Base-by-base conservation (phyloP, 2,888 invertebrate species). In the Tridacna gigas region DNA sequence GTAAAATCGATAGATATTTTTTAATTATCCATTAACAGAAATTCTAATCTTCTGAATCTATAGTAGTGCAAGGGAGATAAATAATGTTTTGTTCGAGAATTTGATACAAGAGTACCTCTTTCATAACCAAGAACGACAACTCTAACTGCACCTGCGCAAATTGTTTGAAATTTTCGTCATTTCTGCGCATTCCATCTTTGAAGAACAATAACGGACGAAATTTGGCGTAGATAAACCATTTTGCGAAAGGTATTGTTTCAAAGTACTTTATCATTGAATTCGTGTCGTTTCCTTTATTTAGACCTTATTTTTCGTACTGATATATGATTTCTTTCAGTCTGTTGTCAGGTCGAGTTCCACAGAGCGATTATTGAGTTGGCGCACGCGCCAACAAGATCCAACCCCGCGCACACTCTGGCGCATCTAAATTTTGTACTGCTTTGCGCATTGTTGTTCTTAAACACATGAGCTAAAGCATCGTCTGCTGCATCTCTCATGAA, bases 401-500 rank as follows among this genome's bases (percentile, higher is more conserved):
- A 22, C 74, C 67, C 47, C 86, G 87, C 87, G 87, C 87, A 87
- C 80, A 80, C 84, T 87, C 87, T 82, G 87, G 87, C 87, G 87
- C 87, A 87, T 83, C 84, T 48, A 45, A 83, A 79, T 74, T 76
- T 65, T 25, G 75, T 71, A 51, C 63, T 47, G 7, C 67, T 82
- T 69, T 79, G 87, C 87, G 87, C 87, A 87, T 75, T 79, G 63
- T 26, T 71, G 22, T n/a, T 18, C 22, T 7, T 20, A n/a, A 22
- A 13, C 22, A 13, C 13, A 37, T 1, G 25, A 13, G 13, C 22
- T 25, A 13, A 3, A 63, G 25, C 25, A 63, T 63, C 63, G 63
- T 63, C 63, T 63, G 63, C 63, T 63, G 63, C 20, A 25, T 37
- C 2, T 37, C 37, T 37, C 37, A 37, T 37, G 37, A 37, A 37